Conservation (phyloP, 2,888 invertebrate species). For the Megalurothrips usitatus region DNA sequence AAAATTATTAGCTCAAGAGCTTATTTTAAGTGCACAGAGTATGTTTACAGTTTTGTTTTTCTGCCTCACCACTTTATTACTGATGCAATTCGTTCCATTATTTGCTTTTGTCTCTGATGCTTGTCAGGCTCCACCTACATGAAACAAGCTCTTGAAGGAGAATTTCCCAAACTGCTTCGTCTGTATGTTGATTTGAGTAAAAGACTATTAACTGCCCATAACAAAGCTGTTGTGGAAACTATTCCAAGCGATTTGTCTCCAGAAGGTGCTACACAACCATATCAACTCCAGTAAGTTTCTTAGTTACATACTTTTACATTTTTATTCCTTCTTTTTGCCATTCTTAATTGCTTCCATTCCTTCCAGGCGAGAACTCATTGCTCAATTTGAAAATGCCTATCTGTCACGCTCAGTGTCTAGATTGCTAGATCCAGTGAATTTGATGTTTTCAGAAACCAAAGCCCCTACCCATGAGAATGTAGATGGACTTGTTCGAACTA, state of each 20-base stretch:
- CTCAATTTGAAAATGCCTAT: conserved; percentile 78
- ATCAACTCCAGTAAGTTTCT: conserved; percentile 6
- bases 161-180: conserved; percentile 80
- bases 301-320: conserved; percentile 27
- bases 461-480: conserved; percentile 71
- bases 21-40: conserved; percentile 44
- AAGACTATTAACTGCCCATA: conserved; percentile 52
- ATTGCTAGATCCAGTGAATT: conserved; percentile 77
- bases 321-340: conserved; percentile 31
- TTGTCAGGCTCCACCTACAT: conserved; percentile 51
- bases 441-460: conserved; percentile 68
- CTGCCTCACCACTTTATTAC: not conserved
- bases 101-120: not conserved
- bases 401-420: conserved; percentile 76
- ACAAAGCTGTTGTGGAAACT: conserved; percentile 29
- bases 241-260: not conserved
- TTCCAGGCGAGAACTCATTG: conserved; percentile 54
- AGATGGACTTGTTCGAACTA: conserved; percentile 63
- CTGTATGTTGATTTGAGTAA: conserved; percentile 72
- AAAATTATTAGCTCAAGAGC: conserved; percentile 3
- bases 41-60: conserved; percentile 29
- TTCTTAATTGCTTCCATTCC: conserved; percentile 27
- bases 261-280: not conserved
- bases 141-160: conserved; percentile 79
- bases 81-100: not conserved